These are phyloP conservation scores for Paraescarpia echinospica DNA, from an alignment of 1,140 invertebrate species.

Conservation along the genomic window DNA sequence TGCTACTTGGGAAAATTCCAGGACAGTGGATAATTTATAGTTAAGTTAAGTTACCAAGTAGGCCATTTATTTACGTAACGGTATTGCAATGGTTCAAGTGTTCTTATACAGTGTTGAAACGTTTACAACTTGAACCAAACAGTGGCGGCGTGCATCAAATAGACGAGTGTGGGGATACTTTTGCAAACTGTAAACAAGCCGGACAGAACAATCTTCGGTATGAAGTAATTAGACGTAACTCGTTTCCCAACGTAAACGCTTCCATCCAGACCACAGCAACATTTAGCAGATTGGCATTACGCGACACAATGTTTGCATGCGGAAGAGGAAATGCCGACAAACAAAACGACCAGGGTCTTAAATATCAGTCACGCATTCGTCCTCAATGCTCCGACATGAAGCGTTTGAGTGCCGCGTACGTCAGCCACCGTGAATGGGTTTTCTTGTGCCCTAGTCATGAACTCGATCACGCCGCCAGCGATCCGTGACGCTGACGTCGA, in stretches of 20 bases:
- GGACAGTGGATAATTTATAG: background rate
- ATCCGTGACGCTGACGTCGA: background rate
- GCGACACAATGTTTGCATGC: background rate
- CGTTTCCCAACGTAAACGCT: background rate
- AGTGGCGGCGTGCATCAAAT: background rate
- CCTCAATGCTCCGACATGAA: background rate
- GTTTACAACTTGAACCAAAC: background rate
- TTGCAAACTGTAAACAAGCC: background rate
- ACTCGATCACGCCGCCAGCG: background rate
- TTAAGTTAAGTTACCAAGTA: background rate
- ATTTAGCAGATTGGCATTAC: background rate
- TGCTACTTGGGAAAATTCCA: background rate
- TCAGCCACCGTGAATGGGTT: background rate
- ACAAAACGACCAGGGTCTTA: background rate
- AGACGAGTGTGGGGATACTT: background rate
- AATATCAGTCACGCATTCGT: background rate
- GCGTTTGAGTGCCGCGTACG: background rate
- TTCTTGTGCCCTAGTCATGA: background rate
- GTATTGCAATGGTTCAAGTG: background rate
- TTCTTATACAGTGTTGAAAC: background rate
- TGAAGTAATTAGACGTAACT: background rate
- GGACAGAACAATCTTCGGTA: background rate
- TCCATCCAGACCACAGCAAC: background rate
- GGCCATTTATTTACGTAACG: background rate
- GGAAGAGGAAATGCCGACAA: background rate